Evolutionary conservation across 2,797 vertebrate genomes (phyloP), one percentile per base, ranked within the genome.

Genomic region (Platyrinchus mystaceus): DNA sequence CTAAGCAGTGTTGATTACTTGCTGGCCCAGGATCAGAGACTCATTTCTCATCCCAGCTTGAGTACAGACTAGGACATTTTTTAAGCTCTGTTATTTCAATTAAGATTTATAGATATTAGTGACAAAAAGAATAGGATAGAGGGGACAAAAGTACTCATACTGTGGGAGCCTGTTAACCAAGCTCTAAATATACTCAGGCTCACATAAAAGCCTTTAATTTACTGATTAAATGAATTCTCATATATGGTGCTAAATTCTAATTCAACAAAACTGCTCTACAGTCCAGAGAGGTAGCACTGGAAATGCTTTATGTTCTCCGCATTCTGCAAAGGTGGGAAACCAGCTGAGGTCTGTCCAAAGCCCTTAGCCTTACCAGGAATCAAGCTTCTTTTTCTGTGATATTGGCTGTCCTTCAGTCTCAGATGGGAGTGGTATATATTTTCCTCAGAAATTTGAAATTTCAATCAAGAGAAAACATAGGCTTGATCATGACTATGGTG

Each of bases 31-130:
- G 34, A 74, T 68, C 84, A 86, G 63, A 67, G 26, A 70, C 34
- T 56, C 52, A 60, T 22, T 92, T 84, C 49, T 67, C 46, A 46
- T 73, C 67, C 56, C 66, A 68, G 50, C 41, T 46, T 46, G 68
- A 80, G 43, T 49, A 53, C 43, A 84, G 36, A 69, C n/a, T 30
- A 67, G 41, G 34, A 30, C 30, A 58, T 56, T 76, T 58, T 44
- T 58, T 82, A 75, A 85, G 68, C 64, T 82, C 89, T 68, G 26
- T 80, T 83, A 92, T 87, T 95, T 90, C 86, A 95, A 80, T 92
- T 96, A 94, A 94, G 90, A 96, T 95, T 93, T 84, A 67, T 32
- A 95, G 90, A 94, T 97, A 94, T 36, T 67, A 60, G 32, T 71
- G 34, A 87, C 80, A 94, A 92, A 64, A 89, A 49, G 30, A 78